phyloP scores from a whole-genome alignment of 2,797 vertebrate genomes.

The Rhynchotus rufescens region DNA sequence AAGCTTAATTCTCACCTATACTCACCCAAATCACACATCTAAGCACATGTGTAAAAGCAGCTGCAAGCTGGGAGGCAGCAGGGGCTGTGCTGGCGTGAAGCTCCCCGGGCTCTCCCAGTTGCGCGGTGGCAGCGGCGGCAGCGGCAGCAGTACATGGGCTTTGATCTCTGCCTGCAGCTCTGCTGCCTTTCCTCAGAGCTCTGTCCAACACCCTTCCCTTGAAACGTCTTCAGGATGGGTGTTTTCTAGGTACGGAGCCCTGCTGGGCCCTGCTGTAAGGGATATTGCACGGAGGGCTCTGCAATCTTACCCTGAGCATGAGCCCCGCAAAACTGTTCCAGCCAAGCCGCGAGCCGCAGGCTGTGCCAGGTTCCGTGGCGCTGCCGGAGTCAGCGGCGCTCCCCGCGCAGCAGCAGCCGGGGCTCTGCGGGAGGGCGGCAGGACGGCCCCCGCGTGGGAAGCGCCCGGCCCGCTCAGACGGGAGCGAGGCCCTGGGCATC shows the following conservation, averaged over 20 bases:
- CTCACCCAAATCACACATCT: neutral
- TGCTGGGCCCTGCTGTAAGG: neutral
- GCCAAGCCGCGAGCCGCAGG: neutral
- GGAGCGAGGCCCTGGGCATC: neutral
- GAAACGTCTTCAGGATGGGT: neutral
- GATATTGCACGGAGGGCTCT: neutral
- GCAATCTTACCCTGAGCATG: neutral
- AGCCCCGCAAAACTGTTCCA: neutral
- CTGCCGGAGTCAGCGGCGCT: neutral
- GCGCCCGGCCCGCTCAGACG: neutral
- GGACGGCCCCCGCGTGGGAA: neutral
- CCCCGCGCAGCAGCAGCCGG: accelerated
- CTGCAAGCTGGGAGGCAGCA: neutral
- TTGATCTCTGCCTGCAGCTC: neutral
- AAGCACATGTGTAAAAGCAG: neutral
- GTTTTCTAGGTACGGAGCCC: accelerated
- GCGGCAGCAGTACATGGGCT: neutral
- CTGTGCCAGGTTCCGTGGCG: too few relatives aligned
- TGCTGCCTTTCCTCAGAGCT: neutral
- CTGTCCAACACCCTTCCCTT: neutral
- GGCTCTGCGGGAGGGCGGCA: neutral
- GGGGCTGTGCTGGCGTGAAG: accelerated
- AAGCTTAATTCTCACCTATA: neutral
- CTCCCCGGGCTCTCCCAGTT: neutral
- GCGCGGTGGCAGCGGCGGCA: neutral